Conservation (phyloP, 1,140 invertebrate species). For the Ectropis grisescens region DNA sequence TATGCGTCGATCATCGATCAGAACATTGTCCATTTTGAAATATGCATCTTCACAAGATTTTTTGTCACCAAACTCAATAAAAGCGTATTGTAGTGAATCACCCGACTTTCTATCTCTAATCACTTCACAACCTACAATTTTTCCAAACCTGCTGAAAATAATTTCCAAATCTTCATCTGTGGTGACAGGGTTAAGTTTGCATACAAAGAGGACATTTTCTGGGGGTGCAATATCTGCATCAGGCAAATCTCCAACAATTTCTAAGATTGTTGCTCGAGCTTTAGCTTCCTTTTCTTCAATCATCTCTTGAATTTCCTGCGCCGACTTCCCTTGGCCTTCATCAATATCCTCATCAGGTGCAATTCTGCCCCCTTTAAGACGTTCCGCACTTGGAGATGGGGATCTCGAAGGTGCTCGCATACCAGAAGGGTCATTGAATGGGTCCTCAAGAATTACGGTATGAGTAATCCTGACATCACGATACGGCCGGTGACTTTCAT, state of each 20-base stretch:
- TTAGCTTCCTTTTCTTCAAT: constrained; percentile 94
- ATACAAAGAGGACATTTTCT: constrained; percentile 99
- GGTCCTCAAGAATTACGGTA: constrained; percentile 97
- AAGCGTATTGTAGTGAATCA: constrained; percentile 98
- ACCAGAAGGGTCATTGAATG: constrained; percentile 89
- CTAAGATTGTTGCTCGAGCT: constrained; percentile 96
- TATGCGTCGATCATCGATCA: constrained; percentile 98
- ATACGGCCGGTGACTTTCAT: constrained; percentile 91
- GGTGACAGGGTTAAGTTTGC: constrained; percentile 99
- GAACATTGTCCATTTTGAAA: constrained; percentile 99
- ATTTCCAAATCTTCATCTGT: constrained; percentile 98
- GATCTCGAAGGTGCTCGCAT: constrained; percentile 86
- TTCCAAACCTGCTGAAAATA: constrained; percentile 97
- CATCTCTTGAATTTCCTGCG: constrained; percentile 89
- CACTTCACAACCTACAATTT: constrained; percentile 96
- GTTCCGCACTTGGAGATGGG: constrained; percentile 88
- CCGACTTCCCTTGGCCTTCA: constrained; percentile 87
- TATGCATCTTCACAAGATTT: constrained; percentile 98
- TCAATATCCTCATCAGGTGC: constrained; percentile 96
- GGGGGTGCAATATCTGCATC: constrained; percentile 97
- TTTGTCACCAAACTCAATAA: constrained; percentile 97
- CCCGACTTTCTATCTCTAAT: constrained; percentile 94
- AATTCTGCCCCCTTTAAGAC: constrained; percentile 87
- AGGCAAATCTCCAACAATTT: constrained; percentile 98
- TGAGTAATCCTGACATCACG: constrained; percentile 98